phyloP scores from a whole-genome alignment of 2,797 vertebrate genomes.

The Urosaurus nigricauda region DNA sequence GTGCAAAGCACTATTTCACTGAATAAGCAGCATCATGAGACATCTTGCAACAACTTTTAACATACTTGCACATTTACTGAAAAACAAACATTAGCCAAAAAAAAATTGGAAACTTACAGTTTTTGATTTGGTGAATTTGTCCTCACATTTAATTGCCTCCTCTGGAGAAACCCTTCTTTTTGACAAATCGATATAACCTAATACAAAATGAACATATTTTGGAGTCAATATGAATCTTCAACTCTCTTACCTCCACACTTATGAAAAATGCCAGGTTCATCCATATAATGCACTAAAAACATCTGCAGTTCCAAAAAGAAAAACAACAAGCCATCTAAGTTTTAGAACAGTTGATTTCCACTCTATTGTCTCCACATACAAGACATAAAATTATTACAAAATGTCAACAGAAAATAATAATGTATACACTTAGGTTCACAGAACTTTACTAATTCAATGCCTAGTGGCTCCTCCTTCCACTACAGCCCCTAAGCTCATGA shows the following conservation, averaged over 20 bases:
- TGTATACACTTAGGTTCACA: not conserved
- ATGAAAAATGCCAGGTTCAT: not conserved
- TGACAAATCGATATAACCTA: conserved; percentile 98
- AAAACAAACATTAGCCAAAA: not conserved
- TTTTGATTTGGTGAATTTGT: conserved; percentile 99
- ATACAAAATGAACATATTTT: conserved; percentile 45
- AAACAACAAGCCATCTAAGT: not conserved
- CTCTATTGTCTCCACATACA: not conserved
- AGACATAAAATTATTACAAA: not conserved
- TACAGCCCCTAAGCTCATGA: not conserved
- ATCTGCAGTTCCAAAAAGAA: conserved; percentile 19
- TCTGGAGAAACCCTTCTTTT: conserved; percentile 99
- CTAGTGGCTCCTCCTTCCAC: not conserved
- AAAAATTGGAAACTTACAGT: conserved; percentile 88
- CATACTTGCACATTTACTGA: not conserved
- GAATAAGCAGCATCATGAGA: no score
- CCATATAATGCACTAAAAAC: not conserved
- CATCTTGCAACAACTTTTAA: not conserved
- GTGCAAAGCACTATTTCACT: not conserved
- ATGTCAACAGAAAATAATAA: not conserved
- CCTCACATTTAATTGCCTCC: conserved; percentile 99
- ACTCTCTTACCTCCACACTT: not conserved
- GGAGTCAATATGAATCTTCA: not conserved
- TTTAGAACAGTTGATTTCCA: not conserved
- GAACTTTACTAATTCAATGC: not conserved